Evolutionary conservation across 2,113 vertebrate genomes (phyloP), one percentile per base, ranked within the genome.

Genomic region (Xyliphius kryptos): DNA sequence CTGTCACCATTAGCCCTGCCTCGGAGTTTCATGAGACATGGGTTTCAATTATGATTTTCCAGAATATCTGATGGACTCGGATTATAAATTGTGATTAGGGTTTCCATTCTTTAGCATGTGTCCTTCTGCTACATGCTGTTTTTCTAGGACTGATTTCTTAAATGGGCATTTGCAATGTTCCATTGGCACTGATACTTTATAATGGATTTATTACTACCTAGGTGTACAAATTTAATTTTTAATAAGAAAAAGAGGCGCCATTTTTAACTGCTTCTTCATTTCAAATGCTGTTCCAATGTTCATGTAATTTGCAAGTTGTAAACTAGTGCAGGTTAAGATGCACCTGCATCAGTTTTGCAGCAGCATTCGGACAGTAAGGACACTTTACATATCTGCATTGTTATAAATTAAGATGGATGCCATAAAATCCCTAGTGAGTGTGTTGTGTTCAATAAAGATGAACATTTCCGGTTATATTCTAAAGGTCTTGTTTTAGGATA

Each of bases 301-400:
- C 40, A 41, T 2, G 40, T 41, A 9, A 12, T 12, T 14, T 41
- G 10, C 13, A 41, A 32, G 4, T 6, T 56, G 26, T 47, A 48
- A 48, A 65, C 26, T 19, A 54, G 41, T 64, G 16, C 19, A 38
- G 8, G 7, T 15, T 22, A 13, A 26, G 16, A 32, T 40, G 32
- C 47, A 10, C 32, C 19, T 26, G 22, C 46, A 49, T 43, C 53
- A 48, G 38, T 9, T 6, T 17, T 15, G 19, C 40, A 61, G 65
- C 65, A 74, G 65, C 67, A 62, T 41, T 61, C 26, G 46, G 48
- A 68, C 51, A 70, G 60, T 53, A 71, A 71, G 73, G 68, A 48
- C 61, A 65, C 65, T 71, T 74, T 43, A 65, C 60, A 46, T 47
- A 64, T 65, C 65, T 61, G 54, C 68, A 71, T 22, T 44, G 46